These are phyloP conservation scores for Pinna nobilis DNA, from an alignment of 1,140 invertebrate species.

Conservation along the genomic window DNA sequence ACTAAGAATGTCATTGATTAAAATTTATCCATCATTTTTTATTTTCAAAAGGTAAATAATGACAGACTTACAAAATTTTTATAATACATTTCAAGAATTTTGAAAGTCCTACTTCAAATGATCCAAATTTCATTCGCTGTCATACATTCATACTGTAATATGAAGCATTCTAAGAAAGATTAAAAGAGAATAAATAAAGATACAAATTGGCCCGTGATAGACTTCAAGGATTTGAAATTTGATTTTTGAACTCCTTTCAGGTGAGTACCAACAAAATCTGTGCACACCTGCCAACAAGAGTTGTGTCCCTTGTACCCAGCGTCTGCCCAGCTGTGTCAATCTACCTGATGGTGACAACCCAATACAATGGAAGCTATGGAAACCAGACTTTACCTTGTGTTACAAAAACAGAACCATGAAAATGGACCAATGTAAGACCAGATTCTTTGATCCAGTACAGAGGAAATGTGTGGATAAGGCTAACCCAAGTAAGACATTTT, in stretches of 20 bases:
- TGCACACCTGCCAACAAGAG: neutral
- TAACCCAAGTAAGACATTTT: conserved; percentile 28
- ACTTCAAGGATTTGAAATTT: neutral
- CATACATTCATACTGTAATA: too few relatives aligned
- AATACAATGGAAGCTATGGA: conserved; percentile 33
- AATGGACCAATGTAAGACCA: conserved; percentile 26
- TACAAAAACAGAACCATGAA: conserved; percentile 48
- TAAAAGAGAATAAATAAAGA: too few relatives aligned
- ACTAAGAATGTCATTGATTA: too few relatives aligned
- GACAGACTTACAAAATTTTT: too few relatives aligned
- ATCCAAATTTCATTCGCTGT: too few relatives aligned
- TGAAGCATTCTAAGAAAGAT: too few relatives aligned
- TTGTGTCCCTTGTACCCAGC: conserved; percentile 34
- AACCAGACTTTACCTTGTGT: conserved; percentile 40
- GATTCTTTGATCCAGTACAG: conserved; percentile 40
- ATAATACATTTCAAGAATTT: too few relatives aligned
- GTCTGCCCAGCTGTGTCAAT: conserved; percentile 44
- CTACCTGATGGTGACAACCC: conserved; percentile 37
- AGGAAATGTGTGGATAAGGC: conserved; percentile 33
- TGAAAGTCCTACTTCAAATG: too few relatives aligned
- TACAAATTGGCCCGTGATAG: too few relatives aligned
- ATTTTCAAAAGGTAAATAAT: too few relatives aligned
- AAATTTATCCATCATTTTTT: too few relatives aligned
- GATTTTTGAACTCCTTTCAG: neutral
- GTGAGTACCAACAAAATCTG: conserved; percentile 35